Evolutionary conservation across 2,888 invertebrate genomes (phyloP), one percentile per base, ranked within the genome.

Genomic region (Dendrolimus pini): DNA sequence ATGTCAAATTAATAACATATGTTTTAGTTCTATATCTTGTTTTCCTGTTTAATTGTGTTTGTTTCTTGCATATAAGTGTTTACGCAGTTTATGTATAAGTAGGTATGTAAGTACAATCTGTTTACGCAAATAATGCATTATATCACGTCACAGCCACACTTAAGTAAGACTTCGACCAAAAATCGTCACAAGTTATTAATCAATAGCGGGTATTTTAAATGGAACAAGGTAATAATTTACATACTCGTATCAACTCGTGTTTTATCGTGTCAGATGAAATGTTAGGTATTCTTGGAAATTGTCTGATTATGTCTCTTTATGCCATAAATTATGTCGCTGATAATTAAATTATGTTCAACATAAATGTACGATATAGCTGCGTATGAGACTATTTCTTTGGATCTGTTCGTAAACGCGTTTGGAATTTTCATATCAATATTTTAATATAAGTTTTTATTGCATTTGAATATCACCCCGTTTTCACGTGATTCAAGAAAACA

Each of bases 161-260:
- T 47, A 47, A 10, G 47, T 67, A 67, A 61, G 61, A 62, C 61
- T 63, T 66, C 69, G 62, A 69, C 65, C 67, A 68, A 74, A 66
- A 76, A 74, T 74, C 74, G 72, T 75, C 78, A 78, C 61, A 59
- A 62, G 54, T 59, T 63, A 59, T 62, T 30, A 67, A 69, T 70
- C 66, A 60, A 70, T 65, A 59, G 67, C 62, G 62, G 64, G 69
- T 71, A 68, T 70, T 73, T 77, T 71, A 80, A 80, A 73, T 77
- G 74, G 80, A 75, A 75, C 80, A 78, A 79, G 78, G 80, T 78
- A 78, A 78, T 78, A 78, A 80, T 77, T 75, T 77, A 78, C 72
- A 72, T 73, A 68, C 67, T 75, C 61, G 66, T 74, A 73, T 75
- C 66, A 65, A 71, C 68, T 70, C 70, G 66, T 62, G 65, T 69